These are phyloP conservation scores for Apogon hyalosoma DNA, from an alignment of 2,797 vertebrate species.

Conservation along the genomic window DNA sequence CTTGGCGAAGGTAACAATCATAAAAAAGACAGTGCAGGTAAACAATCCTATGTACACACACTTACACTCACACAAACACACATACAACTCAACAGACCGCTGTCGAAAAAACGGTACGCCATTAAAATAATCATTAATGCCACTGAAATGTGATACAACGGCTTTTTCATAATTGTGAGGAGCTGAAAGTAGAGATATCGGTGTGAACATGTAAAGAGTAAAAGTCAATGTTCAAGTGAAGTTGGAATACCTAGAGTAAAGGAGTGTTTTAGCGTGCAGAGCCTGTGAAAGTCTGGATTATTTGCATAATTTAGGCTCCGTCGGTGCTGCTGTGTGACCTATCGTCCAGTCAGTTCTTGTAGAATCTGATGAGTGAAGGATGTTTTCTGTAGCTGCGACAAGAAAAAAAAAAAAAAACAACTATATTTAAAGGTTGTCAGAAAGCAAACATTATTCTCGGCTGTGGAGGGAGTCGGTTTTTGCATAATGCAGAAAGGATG, in stretches of 20 bases:
- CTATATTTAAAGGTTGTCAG: slow-evolving; percentile 8
- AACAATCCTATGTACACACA: too few species aligned
- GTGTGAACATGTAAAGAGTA: too few species aligned
- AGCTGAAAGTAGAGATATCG: too few species aligned
- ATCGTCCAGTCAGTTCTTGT: slow-evolving; percentile 11
- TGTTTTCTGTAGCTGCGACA: not conserved
- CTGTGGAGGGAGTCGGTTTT: slow-evolving; percentile 17
- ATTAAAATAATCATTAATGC: not conserved
- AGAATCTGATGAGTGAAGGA: slow-evolving; percentile 34
- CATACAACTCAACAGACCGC: too few species aligned
- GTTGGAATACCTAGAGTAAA: too few species aligned
- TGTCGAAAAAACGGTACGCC: too few species aligned
- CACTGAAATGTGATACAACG: too few species aligned
- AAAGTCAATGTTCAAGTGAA: too few species aligned
- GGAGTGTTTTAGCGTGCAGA: slow-evolving; percentile 20
- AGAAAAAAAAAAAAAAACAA: not conserved
- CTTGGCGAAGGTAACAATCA: too few species aligned
- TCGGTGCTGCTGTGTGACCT: slow-evolving; percentile 43
- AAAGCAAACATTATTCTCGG: slow-evolving; percentile 31
- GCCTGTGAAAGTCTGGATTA: slow-evolving; percentile 49
- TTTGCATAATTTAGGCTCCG: slow-evolving; percentile 61
- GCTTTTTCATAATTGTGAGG: too few species aligned
- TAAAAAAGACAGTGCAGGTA: too few species aligned
- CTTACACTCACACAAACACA: too few species aligned
- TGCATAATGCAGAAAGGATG: slow-evolving; percentile 53